A percentile compares a stretch with the other conserved stretches of the same genome.
These are phyloP conservation scores for Ardeotis arabs DNA, from an alignment of 2,113 vertebrate species.

Conservation along the genomic window DNA sequence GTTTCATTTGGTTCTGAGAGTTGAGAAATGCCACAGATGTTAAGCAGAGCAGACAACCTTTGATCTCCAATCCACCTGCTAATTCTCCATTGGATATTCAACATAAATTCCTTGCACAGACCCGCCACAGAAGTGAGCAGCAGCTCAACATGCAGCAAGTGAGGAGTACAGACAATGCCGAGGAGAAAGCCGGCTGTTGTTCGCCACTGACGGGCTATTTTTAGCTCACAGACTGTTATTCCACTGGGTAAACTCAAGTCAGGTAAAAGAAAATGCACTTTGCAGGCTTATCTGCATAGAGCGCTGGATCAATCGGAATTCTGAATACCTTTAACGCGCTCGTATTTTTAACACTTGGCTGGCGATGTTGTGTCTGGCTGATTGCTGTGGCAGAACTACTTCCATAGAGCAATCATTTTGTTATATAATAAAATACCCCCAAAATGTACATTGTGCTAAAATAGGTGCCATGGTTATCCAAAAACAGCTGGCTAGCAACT, in stretches of 20 bases:
- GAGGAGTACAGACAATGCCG: neutral
- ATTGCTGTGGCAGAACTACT: neutral
- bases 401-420: neutral
- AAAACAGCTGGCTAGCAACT: neutral
- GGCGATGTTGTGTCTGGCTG: neutral
- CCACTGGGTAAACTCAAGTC: conserved; percentile 21
- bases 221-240: conserved; percentile 52
- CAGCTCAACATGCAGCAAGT: neutral
- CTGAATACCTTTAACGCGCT: neutral
- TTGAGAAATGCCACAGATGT: neutral
- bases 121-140: neutral
- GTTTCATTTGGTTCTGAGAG: neutral
- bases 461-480: neutral
- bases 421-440: neutral
- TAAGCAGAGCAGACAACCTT: neutral
- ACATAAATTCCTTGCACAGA: neutral
- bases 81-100: neutral
- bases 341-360: conserved; percentile 11
- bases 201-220: conserved; percentile 16
- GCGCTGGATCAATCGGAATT: neutral
- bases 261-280: conserved; percentile 57
- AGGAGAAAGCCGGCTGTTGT: conserved; percentile 10
- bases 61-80: neutral
- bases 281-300: conserved; percentile 25
- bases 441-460: neutral